These are phyloP conservation scores for Bufo bufo DNA, from an alignment of 2,113 vertebrate genomes.

Conservation along the genomic window DNA sequence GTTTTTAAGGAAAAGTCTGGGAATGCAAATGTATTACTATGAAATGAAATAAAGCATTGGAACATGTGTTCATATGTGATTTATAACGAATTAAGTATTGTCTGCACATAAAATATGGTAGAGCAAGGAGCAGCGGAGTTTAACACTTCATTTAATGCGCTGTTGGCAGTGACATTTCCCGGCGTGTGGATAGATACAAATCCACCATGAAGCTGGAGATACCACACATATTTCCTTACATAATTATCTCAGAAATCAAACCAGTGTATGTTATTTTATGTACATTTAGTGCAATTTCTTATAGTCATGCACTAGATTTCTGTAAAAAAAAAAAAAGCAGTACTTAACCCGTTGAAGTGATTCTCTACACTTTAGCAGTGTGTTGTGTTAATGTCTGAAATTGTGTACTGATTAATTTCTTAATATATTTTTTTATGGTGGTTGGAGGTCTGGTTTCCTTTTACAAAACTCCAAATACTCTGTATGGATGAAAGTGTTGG, in stretches of 20 bases:
- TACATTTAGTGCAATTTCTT: background rate
- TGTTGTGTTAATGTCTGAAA: no score
- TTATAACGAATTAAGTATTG: slow-evolving; percentile 33
- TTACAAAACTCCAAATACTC: no score
- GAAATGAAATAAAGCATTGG: slow-evolving; percentile 32
- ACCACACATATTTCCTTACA: background rate
- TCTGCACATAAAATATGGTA: background rate
- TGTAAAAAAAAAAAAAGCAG: background rate
- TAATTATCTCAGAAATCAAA: background rate
- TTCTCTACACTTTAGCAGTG: no score
- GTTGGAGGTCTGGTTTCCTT: no score
- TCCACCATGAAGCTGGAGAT: background rate
- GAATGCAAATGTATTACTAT: slow-evolving; percentile 20
- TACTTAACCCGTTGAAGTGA: no score
- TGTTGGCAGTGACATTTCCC: slow-evolving; percentile 25
- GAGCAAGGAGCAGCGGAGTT: background rate
- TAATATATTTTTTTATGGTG: no score
- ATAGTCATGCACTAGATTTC: background rate
- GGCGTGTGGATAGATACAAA: slow-evolving; percentile 12
- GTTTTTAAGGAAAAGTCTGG: slow-evolving; percentile 21
- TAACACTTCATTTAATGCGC: slow-evolving; percentile 29
- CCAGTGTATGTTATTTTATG: background rate
- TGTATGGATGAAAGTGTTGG: no score
- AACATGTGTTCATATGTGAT: slow-evolving; percentile 42
- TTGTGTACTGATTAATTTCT: no score